Percentiles rank a stretch among this genome's conserved stretches.
These are phyloP conservation scores for Anolis carolinensis DNA, from an alignment of 2,113 vertebrate species.

Conservation along the genomic window DNA sequence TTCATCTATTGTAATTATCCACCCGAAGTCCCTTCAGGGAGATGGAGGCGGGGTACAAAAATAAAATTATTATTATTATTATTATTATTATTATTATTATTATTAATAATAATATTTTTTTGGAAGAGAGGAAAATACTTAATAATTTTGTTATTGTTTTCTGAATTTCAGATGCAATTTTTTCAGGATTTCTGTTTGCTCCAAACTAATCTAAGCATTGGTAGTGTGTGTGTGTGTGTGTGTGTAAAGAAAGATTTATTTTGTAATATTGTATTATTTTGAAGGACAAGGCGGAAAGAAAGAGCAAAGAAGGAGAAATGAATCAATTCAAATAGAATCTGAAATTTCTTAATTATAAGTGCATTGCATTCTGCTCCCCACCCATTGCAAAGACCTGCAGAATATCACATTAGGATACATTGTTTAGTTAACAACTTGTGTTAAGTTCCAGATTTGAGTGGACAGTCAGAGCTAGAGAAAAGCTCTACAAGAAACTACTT, in stretches of 20 bases:
- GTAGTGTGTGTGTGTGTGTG: no score
- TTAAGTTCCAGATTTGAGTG: slow-evolving; percentile 27
- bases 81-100: no score
- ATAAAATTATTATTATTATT: no score
- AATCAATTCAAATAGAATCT: background rate
- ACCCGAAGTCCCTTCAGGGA: no score
- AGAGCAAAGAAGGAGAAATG: slow-evolving; percentile 3
- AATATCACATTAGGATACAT: slow-evolving; percentile 5
- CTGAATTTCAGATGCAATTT: no score
- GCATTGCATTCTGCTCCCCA: background rate
- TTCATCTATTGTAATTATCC: no score
- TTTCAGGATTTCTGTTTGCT: no score
- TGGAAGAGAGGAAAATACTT: background rate
- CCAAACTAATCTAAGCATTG: no score
- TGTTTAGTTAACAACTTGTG: slow-evolving; percentile 36
- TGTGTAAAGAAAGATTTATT: no score
- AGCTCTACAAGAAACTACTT: background rate
- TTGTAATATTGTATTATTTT: slow-evolving; percentile 4
- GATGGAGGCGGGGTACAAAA: no score
- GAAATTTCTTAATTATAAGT: background rate
- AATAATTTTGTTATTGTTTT: no score
- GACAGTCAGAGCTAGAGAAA: background rate
- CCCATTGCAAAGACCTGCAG: slow-evolving; percentile 2
- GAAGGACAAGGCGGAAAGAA: rapidly evolving
- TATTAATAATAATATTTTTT: no score